Conservation (phyloP, 1,140 invertebrate genomes). For the Drosophila bocki region DNA sequence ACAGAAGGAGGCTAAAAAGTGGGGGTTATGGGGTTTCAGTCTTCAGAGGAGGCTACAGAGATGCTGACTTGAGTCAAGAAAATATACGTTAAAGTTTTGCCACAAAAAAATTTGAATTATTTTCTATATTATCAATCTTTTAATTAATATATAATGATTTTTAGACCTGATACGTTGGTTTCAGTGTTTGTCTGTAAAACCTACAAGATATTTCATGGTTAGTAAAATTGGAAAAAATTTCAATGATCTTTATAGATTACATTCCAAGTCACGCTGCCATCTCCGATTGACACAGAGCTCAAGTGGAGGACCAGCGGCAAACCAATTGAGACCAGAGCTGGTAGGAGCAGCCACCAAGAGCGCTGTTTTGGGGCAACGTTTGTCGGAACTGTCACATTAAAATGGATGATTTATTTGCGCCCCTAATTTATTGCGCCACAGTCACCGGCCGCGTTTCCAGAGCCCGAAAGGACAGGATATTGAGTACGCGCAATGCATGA, state of each 20-base stretch:
- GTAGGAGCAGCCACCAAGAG: neutral
- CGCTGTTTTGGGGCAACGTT: constrained; percentile 49
- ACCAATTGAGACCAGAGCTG: constrained; percentile 21
- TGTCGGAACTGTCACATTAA: constrained; percentile 84
- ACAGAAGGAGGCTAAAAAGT: constrained; percentile 15
- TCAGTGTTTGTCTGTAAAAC: no score
- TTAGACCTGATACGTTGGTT: no score
- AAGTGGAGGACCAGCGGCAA: constrained; percentile 33
- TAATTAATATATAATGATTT: no score
- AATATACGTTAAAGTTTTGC: neutral
- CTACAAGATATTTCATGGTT: no score
- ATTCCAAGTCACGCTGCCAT: constrained; percentile 3
- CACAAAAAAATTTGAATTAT: no score
- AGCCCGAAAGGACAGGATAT: constrained; percentile 58
- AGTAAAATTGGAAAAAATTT: neutral
- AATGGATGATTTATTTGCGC: constrained; percentile 83
- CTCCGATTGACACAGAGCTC: constrained; percentile 14
- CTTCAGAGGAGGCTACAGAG: constrained; percentile 1
- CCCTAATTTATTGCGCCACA: constrained; percentile 79
- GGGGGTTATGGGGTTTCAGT: neutral
- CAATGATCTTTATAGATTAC: no score
- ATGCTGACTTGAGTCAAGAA: constrained; percentile 10
- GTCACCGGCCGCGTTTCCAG: constrained; percentile 44
- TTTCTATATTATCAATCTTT: no score
- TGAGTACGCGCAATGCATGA: constrained; percentile 80